Evolutionary conservation across 2,888 invertebrate species (phyloP).

Genomic region (Ferrisia virgata): DNA sequence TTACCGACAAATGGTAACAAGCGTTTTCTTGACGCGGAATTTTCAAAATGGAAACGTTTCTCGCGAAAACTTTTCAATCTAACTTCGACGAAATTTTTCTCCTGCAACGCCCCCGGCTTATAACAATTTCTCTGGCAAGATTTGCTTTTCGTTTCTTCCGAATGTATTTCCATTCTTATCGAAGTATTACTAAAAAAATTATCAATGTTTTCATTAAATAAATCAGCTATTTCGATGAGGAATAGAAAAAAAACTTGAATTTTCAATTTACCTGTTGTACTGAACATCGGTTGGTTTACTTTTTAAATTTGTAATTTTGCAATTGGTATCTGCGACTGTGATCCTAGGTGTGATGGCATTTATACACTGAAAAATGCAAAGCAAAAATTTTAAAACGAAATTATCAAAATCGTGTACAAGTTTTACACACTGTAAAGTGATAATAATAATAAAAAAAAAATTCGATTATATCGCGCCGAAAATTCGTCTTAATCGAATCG

Average conservation of each 20-base stretch:
- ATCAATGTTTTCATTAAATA: too few relatives aligned
- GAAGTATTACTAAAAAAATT: not conserved
- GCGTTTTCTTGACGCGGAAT: constrained; percentile 26
- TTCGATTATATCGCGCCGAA: not conserved
- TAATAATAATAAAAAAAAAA: not conserved
- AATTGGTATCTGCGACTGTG: not conserved
- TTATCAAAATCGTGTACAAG: not conserved
- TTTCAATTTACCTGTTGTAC: not conserved
- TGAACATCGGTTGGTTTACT: not conserved
- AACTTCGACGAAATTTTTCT: constrained; percentile 16
- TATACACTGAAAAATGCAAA: not conserved
- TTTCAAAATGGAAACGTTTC: constrained; percentile 35
- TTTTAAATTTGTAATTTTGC: not conserved
- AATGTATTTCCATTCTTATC: not conserved
- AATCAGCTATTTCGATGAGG: too few relatives aligned
- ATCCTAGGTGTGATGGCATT: not conserved
- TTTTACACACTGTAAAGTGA: not conserved
- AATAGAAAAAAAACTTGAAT: too few relatives aligned
- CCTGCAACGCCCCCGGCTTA: not conserved
- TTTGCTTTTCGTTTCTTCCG: not conserved
- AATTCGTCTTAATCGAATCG: not conserved
- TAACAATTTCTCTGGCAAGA: not conserved
- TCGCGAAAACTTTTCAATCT: constrained; percentile 25
- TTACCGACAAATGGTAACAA: constrained; percentile 41
- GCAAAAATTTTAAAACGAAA: too few relatives aligned